Percentiles rank a stretch among this genome's conserved stretches.
Evolutionary conservation across 2,797 vertebrate species (phyloP).

Genomic region (Onychomys leucogaster): DNA sequence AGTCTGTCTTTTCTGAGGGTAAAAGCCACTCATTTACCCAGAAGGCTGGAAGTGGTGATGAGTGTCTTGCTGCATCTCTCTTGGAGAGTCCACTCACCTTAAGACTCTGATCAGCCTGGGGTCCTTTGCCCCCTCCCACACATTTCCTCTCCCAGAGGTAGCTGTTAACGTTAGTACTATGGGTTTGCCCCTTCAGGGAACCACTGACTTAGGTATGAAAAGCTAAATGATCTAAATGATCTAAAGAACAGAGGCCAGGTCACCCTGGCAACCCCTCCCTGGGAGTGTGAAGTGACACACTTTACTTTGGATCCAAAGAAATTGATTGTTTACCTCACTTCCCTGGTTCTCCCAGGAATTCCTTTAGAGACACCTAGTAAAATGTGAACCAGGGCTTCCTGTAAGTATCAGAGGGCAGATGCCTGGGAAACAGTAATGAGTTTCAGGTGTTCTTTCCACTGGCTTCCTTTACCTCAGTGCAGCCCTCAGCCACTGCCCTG

Average conservation of each 20-base stretch:
- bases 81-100: background rate
- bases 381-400: background rate
- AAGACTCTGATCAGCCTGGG: background rate
- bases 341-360: background rate
- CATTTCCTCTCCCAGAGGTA: background rate
- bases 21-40: background rate
- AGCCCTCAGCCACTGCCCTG: background rate
- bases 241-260: background rate
- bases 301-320: background rate
- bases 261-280: background rate
- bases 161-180: background rate
- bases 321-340: background rate
- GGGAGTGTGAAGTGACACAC: background rate
- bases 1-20: background rate
- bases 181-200: background rate
- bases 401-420: background rate
- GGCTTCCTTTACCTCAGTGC: background rate
- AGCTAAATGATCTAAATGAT: too few relatives aligned
- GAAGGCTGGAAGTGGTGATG: background rate
- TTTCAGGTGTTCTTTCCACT: background rate
- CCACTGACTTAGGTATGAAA: slow-evolving; percentile 11
- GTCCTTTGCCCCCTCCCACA: background rate
- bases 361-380: background rate
- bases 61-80: background rate
- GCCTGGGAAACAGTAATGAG: background rate